Conservation (phyloP, 2,113 vertebrate species). For the Sakesphorus luctuosus region DNA sequence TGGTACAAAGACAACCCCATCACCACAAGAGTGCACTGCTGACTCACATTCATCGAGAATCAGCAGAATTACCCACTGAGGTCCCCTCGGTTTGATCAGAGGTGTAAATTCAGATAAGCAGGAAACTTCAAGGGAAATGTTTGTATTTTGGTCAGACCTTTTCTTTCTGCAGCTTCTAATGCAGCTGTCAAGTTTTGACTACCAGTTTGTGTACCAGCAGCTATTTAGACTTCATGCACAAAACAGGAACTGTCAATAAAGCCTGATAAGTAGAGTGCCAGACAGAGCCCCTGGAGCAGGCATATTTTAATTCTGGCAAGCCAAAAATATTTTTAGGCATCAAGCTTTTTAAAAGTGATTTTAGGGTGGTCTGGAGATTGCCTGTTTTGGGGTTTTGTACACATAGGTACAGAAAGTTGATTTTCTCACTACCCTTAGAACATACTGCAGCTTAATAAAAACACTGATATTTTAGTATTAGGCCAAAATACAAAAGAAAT, state of each 20-base stretch:
- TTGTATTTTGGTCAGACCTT: neutral
- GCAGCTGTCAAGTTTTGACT: neutral
- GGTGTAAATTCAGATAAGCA: neutral
- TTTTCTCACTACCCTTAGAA: neutral
- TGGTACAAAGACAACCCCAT: accelerated
- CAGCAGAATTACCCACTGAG: neutral
- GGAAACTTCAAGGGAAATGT: neutral
- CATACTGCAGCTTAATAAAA: neutral
- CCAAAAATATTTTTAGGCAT: neutral
- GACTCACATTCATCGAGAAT: accelerated
- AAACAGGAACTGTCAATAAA: neutral
- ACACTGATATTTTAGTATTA: neutral
- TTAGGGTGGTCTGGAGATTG: neutral
- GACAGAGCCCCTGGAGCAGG: neutral
- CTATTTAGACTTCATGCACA: neutral
- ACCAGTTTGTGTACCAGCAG: neutral
- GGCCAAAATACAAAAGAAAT: neutral
- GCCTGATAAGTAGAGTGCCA: neutral
- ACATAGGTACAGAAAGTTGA: neutral
- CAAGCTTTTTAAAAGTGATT: neutral
- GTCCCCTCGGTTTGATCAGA: neutral
- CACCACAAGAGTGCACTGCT: neutral
- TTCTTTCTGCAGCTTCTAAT: neutral
- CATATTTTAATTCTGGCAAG: neutral
- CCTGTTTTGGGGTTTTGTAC: neutral